Percentiles rank a stretch among this genome's conserved stretches.
Conservation (phyloP, 2,113 vertebrate species). For the Salvelinus sp. region DNA sequence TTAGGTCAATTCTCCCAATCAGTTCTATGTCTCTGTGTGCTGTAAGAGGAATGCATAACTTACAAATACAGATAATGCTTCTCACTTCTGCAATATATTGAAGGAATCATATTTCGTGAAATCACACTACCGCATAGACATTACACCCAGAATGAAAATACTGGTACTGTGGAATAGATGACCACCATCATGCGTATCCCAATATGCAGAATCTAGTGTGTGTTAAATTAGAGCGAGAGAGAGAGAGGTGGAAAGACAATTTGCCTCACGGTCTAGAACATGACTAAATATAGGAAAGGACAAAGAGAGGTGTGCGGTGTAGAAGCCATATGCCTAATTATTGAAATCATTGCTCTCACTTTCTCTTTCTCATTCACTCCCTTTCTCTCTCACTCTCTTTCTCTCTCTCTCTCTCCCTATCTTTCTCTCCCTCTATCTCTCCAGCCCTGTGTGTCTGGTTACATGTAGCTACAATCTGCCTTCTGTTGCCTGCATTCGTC, state of each 20-base stretch:
- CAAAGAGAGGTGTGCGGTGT: not conserved
- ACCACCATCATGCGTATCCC: no score
- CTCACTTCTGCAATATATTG: not conserved
- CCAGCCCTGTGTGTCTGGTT: constrained; percentile 72
- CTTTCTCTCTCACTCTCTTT: not conserved
- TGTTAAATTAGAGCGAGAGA: no score
- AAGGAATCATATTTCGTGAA: not conserved
- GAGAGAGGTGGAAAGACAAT: constrained; percentile 64
- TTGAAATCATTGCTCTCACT: constrained; percentile 62
- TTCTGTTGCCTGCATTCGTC: constrained; percentile 76
- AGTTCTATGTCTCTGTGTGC: not conserved
- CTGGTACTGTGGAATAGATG: no score
- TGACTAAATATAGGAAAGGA: not conserved
- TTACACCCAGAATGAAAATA: no score
- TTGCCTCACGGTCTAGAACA: constrained; percentile 78
- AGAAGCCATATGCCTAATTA: constrained; percentile 78
- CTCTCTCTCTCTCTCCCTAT: not conserved
- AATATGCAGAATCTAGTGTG: no score
- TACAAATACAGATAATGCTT: not conserved
- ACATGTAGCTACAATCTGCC: constrained; percentile 82
- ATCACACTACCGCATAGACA: no score
- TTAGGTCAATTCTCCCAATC: not conserved
- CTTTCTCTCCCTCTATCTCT: constrained; percentile 12
- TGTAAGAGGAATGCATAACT: not conserved
- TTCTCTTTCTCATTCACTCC: constrained; percentile 57